Percentiles rank a stretch among this genome's conserved stretches.
phyloP scores from a whole-genome alignment of 1,140 invertebrate genomes.

The Drosophila orena region DNA sequence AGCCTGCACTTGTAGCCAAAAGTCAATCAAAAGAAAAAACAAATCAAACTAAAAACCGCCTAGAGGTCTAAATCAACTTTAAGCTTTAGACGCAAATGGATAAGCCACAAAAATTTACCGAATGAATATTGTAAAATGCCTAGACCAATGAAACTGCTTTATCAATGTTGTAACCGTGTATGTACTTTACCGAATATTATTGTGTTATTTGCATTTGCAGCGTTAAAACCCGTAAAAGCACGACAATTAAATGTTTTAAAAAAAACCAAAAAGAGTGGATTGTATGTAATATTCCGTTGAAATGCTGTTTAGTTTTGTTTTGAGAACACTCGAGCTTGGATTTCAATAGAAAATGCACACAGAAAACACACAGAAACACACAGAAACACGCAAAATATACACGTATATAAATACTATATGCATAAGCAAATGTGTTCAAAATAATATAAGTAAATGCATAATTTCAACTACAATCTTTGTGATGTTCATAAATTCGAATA shows the following conservation, averaged over 20 bases:
- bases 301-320: conserved; percentile 26
- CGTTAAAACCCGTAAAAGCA: conserved; percentile 31
- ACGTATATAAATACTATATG: not conserved
- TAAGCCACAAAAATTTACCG: no score
- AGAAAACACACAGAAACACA: not conserved
- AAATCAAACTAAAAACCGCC: conserved; percentile 23
- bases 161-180: conserved; percentile 68
- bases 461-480: no score
- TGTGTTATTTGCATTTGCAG: conserved; percentile 47
- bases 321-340: conserved; percentile 34
- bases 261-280: conserved; percentile 2
- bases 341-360: conserved; percentile 41
- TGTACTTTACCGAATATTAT: conserved; percentile 50
- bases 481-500: no score
- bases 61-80: conserved; percentile 9
- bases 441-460: not conserved
- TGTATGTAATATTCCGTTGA: conserved; percentile 19
- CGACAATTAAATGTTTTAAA: conserved; percentile 53
- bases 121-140: conserved; percentile 41
- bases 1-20: conserved; percentile 43
- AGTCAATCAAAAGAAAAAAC: conserved; percentile 16
- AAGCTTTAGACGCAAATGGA: conserved; percentile 3
- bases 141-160: conserved; percentile 45
- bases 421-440: not conserved
- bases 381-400: conserved; percentile 2